A percentile compares a stretch with the other conserved stretches of the same genome.
Conservation (phyloP, 2,113 vertebrate genomes). For the Phoenicopterus ruber region DNA sequence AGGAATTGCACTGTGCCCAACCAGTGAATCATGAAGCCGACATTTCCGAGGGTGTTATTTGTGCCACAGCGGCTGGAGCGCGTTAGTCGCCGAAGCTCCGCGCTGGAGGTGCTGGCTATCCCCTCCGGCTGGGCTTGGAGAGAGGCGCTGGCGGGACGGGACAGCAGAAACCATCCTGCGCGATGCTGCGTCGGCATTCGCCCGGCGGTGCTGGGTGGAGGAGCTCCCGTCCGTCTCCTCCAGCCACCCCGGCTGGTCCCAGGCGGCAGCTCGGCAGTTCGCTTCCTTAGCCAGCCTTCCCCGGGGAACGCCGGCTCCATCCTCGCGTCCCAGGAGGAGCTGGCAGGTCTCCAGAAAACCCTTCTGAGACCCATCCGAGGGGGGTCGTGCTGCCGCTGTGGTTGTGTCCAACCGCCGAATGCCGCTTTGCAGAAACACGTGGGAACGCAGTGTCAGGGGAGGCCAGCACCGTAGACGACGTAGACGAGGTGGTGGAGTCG, state of each 20-base stretch:
- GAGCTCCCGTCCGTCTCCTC: background rate
- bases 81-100: background rate
- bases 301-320: accelerated
- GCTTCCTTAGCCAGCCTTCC: background rate
- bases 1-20: background rate
- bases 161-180: background rate
- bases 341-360: background rate
- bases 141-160: background rate
- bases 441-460: background rate
- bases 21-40: background rate
- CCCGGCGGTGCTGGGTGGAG: background rate
- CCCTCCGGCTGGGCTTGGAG: background rate
- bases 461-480: accelerated
- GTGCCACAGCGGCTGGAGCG: accelerated
- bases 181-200: background rate
- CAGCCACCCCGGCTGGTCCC: no score
- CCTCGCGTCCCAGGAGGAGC: background rate
- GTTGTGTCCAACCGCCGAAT: background rate
- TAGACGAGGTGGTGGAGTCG: background rate
- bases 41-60: accelerated
- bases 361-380: background rate
- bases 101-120: background rate
- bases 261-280: no score
- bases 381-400: background rate
- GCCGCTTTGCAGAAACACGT: background rate